Percentiles rank a stretch among this genome's conserved stretches.
phyloP scores from a whole-genome alignment of 2,113 vertebrate species.

The Hemichromis elongatus region DNA sequence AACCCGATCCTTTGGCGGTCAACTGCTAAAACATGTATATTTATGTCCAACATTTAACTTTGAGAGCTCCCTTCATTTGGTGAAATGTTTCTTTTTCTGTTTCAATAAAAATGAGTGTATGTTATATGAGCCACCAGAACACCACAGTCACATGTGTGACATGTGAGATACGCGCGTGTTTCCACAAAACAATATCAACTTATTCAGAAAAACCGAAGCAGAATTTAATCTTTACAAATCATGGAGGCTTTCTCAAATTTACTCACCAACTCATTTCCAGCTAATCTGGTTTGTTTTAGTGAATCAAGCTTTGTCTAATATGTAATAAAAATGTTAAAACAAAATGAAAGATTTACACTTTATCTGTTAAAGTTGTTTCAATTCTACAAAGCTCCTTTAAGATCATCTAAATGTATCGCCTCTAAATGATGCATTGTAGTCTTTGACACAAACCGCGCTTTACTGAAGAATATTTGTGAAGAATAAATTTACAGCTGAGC shows the following conservation, averaged over 20 bases:
- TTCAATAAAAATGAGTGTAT: not conserved
- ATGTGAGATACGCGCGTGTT: not conserved
- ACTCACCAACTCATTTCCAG: not conserved
- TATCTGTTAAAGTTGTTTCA: not conserved
- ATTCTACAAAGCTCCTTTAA: not conserved
- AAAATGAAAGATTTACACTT: not conserved
- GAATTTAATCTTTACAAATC: not conserved
- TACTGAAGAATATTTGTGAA: constrained; percentile 2
- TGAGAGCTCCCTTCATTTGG: not conserved
- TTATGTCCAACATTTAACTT: not conserved
- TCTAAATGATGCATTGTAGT: not conserved
- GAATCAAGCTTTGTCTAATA: not conserved
- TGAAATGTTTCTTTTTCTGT: not conserved
- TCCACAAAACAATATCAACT: not conserved
- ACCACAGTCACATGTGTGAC: not conserved
- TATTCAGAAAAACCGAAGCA: not conserved
- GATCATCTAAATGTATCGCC: not conserved
- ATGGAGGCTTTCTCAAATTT: accelerated
- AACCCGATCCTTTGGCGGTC: constrained; percentile 3
- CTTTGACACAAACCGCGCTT: not conserved
- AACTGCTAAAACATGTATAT: not conserved
- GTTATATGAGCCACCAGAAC: not conserved
- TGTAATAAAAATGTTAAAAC: not conserved
- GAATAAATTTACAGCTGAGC: constrained; percentile 4
- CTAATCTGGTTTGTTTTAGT: not conserved